phyloP scores from a whole-genome alignment of 37 sponge, comb jelly and placozoan genomes.

The Cladorhizidae sp. region DNA sequence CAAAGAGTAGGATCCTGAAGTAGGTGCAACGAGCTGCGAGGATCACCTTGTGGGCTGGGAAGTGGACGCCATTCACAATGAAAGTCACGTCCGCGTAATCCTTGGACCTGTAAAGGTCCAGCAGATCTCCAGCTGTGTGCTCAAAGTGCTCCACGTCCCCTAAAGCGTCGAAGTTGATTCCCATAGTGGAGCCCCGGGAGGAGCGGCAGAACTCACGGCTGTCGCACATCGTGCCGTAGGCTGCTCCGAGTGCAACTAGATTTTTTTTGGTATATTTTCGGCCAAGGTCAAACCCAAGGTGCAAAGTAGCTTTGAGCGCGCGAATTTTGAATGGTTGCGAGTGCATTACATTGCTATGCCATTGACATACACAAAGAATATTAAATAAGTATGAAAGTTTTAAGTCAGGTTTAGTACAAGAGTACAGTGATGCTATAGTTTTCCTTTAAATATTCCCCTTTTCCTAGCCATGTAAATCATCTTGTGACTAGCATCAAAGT shows the following conservation, averaged over 20 bases:
- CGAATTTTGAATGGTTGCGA: too few relatives aligned
- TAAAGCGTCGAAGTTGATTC: constrained; percentile 83
- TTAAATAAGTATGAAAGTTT: too few relatives aligned
- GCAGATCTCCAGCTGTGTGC: constrained; percentile 74
- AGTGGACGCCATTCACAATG: constrained; percentile 60
- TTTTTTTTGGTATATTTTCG: too few relatives aligned
- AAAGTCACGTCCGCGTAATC: constrained; percentile 81
- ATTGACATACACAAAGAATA: too few relatives aligned
- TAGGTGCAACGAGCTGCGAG: constrained; percentile 80
- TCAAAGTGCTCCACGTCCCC: constrained; percentile 89
- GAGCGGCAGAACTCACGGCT: constrained; percentile 82
- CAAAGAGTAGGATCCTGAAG: constrained; percentile 81
- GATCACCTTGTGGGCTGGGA: constrained; percentile 72
- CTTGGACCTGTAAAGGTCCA: constrained; percentile 65
- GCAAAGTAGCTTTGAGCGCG: too few relatives aligned
- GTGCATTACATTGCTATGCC: background rate
- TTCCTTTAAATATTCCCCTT: constrained; percentile 31
- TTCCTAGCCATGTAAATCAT: constrained; percentile 59
- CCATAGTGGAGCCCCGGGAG: constrained; percentile 81
- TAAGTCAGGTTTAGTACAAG: background rate
- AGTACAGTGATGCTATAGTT: background rate
- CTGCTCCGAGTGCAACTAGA: too few relatives aligned
- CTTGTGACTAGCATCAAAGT: constrained; percentile 75
- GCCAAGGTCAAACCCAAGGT: too few relatives aligned
- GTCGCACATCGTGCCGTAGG: constrained; percentile 78